Base-by-base conservation (phyloP, 2,888 invertebrate genomes). In the Pteria penguin region DNA sequence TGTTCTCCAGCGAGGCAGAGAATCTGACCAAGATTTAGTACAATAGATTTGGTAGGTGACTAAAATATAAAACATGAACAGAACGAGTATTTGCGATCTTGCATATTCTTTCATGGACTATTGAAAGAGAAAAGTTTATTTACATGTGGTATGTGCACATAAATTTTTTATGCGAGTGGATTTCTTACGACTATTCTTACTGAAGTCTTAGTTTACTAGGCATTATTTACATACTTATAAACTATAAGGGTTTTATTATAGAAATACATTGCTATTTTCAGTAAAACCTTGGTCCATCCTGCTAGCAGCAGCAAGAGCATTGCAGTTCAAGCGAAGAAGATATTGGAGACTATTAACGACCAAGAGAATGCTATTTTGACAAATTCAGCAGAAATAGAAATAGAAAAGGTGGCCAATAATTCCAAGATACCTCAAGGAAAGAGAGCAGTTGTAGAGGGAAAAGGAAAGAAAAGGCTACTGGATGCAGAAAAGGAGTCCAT, bases 271-370 rank as follows among this genome's bases (percentile, higher is more conserved):
- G 26, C 26, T 22, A 4, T 63, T 83, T 84, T 63, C 83, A 87
- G 87, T 74, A 87, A 86, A 76, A 87, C 87, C 5, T 72, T 87
- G n/a, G 84, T 84, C 5, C 84, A 84, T 62, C 81, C 86, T 33
- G 79, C 78, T 0, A 74, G 69, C 11, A 82, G 82, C 8, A 75
- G 79, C 11, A 81, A 81, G 29, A 54, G 73, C 4, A 72, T 66
- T n/a, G 58, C 78, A 31, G 82, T 81, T 3, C 68, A 80, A 32
- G 82, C 82, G 26, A 75, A 78, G 27, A 82, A 80, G 60, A 67
- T 82, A 32, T 66, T 79, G 24, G 84, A 84, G 66, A 69, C 82
- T 2, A 65, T 84, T 63, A 27, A 80, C 8, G 84, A 86, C 58
- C 76, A 86, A 63, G 86, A 86, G 66, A 84, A 84, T 67, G n/a